Evolutionary conservation across 2,888 invertebrate species (phyloP), one percentile per base, ranked within the genome.

Genomic region (Bombyx huttoni): DNA sequence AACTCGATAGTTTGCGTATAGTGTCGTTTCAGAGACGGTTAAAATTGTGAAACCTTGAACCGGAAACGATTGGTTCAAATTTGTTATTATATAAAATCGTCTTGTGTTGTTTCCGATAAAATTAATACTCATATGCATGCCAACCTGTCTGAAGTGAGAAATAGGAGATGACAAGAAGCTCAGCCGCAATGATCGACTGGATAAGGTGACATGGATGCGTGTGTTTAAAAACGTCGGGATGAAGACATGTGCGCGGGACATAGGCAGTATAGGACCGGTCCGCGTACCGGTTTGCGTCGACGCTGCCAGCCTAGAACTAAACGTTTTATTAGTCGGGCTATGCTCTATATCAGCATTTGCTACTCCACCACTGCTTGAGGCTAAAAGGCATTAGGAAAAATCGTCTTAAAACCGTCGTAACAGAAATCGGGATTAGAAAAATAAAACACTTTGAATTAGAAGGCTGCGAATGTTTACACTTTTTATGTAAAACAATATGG

Each of bases 261-360:
- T 64, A 62, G 66, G 54, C 54, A 60, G 60, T 62, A 59, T 59
- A 63, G 67, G 83, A 84, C 87, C 85, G 87, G 87, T 86, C 78
- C 61, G 65, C 74, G 72, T 80, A 87, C 88, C 86, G 87, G 86
- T 88, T 87, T 80, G 72, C 73, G 68, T 79, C 80, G 68, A 74
- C 81, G 73, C 76, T 75, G 76, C 64, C 65, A 70, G 71, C 73
- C 76, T 81, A 82, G 81, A 78, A 78, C 80, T 81, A 83, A 86
- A 85, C 80, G 88, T 88, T 87, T 86, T 84, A 86, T 82, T 84
- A 85, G 82, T 76, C 73, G 72, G 78, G 80, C 81, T 68, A 75
- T 83, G 85, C 78, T 85, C 85, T 75, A 85, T 83, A 81, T 40
- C 7, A 40, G 7, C 40, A 40, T 40, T 40, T 12, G 40, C 40